Evolutionary conservation across 2,797 vertebrate genomes (phyloP), one percentile per base, ranked within the genome.

Genomic region (Crenichthys baileyi): DNA sequence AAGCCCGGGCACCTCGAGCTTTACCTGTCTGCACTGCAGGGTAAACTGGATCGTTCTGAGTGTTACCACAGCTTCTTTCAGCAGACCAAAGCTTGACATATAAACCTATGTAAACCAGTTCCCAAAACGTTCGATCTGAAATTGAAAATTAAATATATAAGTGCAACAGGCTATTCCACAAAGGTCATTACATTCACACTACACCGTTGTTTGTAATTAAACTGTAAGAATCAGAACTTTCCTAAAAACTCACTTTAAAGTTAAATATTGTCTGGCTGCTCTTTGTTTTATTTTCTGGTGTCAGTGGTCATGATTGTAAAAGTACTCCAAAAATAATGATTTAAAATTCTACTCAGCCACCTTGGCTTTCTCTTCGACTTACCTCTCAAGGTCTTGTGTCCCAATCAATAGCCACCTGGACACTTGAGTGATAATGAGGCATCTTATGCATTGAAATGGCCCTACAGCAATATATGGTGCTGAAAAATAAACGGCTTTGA

Each of bases 351-450:
- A 46, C 44, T 48, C 24, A 48, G 44, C 44, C n/a, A 26, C 67
- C 48, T 48, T 70, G 39, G 36, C 63, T 41, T 26, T 44, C 67
- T 70, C 44, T 70, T 70, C 39, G 65, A 68, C 44, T 68, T 68
- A 24, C 22, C 13, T 39, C 51, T 58, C 36, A 56, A 44, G 51
- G 51, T 72, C 50, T 72, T 56, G n/a, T 58, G 53, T 73, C 72
- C 22, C 24, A 73, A 18, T 73, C 72, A 56, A 73, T 58, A 73
- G 13, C 24, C 39, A 58, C 13, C 44, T 18, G n/a, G 20, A 73
- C 50, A 73, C 36, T n/a, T 56, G 41, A 56, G 22, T 29, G 65
- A 68, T 68, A 70, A 70, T 26, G 67, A 70, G 24, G 67, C 13
- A 6, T 7, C 13, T 70, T 70, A 48, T 48, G 5, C 41, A 48